These are phyloP conservation scores for Gadopsis marmoratus DNA, from an alignment of 2,797 vertebrate species.

Conservation along the genomic window DNA sequence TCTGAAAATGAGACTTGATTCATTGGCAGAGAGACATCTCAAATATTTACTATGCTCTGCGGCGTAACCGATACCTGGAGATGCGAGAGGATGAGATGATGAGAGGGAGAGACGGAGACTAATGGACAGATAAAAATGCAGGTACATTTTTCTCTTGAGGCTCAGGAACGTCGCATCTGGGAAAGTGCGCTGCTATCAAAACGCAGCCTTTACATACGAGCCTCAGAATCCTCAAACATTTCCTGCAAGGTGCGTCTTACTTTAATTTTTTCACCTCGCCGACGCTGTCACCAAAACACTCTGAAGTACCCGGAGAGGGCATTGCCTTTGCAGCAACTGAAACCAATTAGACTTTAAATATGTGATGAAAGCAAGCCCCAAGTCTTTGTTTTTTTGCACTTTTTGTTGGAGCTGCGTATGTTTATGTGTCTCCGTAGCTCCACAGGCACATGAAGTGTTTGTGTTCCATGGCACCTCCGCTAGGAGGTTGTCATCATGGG, in stretches of 20 bases:
- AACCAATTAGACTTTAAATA: conserved; percentile 58
- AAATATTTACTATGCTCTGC: conserved; percentile 59
- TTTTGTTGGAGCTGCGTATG: conserved; percentile 23
- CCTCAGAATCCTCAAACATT: conserved; percentile 37
- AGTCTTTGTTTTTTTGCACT: conserved; percentile 23
- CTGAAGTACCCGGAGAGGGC: conserved; percentile 33
- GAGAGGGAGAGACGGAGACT: conserved; percentile 53
- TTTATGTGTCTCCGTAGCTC: conserved; percentile 32
- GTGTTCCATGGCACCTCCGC: conserved; percentile 48
- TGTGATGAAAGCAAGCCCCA: conserved; percentile 27
- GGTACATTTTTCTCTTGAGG: conserved; percentile 51
- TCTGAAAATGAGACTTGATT: conserved; percentile 52
- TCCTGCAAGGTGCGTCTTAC: conserved; percentile 20
- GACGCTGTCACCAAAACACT: conserved; percentile 29
- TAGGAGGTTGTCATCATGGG: conserved; percentile 59
- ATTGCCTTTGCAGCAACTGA: conserved; percentile 24
- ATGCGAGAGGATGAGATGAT: conserved; percentile 46
- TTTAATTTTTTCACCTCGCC: conserved; percentile 49
- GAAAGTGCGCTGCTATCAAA: conserved; percentile 38
- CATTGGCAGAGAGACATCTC: conserved; percentile 36
- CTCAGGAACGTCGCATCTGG: conserved; percentile 42
- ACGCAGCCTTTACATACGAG: conserved; percentile 44
- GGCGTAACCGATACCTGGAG: conserved; percentile 53
- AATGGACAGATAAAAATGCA: conserved; percentile 70
- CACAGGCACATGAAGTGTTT: conserved; percentile 24